Evolutionary conservation across 1,140 invertebrate species (phyloP), one percentile per base, ranked within the genome.

Genomic region (Plodia interpunctella): DNA sequence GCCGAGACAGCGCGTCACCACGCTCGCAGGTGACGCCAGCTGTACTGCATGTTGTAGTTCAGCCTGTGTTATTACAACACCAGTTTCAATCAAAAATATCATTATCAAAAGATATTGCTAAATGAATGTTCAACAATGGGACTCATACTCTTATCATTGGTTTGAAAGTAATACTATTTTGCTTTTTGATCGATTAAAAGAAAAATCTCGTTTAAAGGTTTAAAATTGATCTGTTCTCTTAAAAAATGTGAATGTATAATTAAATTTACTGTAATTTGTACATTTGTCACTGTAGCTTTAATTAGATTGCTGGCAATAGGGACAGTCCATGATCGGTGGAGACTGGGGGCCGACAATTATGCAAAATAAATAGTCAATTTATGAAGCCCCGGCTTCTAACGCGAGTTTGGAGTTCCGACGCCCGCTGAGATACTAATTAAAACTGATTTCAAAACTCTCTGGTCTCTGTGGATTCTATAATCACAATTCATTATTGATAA

Each of bases 1-100:
- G 70, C 60, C 67, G 11, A 63, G 75, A 0, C 17, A 8, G 0
- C 70, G 44, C 20, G 15, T 10, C 32, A 35, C 2, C 21, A 35
- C 32, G 10, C 13, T 35, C 13, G 13, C 32, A 35, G 32, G 13
- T 11, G 13, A 35, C 32, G 13, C 2, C 13, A 11, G n/a, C 13
- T 5, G 3, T 2, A 11, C 32, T 11, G 13, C 10, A 35, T 11
- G 32, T 11, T 13, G 9, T 35, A 3, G 32, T 10, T n/a, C n/a
- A n/a, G n/a, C n/a, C n/a, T n/a, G n/a, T n/a, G n/a, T n/a, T n/a
- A n/a, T n/a, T n/a, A n/a, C n/a, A n/a, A n/a, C n/a, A n/a, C n/a
- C n/a, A n/a, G n/a, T n/a, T n/a, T n/a, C n/a, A n/a, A n/a, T n/a
- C n/a, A n/a, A n/a, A n/a, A n/a, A n/a, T n/a, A n/a, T n/a, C n/a